Evolutionary conservation across 1,140 invertebrate genomes (phyloP), one percentile per base, ranked within the genome.

Genomic region (Teleogryllus occipitalis): DNA sequence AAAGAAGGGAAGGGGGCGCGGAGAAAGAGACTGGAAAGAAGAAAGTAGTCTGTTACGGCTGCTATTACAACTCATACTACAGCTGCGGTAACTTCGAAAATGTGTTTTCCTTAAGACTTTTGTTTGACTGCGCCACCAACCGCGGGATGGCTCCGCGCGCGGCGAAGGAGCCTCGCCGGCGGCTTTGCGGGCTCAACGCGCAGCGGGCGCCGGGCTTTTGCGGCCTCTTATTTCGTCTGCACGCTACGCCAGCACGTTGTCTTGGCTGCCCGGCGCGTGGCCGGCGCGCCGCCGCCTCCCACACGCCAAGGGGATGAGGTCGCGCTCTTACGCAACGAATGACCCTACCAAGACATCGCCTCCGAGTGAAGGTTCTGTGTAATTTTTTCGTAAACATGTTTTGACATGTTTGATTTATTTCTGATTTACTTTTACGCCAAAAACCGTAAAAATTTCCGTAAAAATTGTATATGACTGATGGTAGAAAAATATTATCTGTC

Each of bases 51-150:
- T 7, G 54, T 65, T 65, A 65, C 18, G 54, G 54, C 54, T 7
- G 54, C 54, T 65, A 65, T 65, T 65, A 65, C 54, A 65, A 65
- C 54, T 65, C 54, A 65, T 65, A 65, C 54, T 65, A 65, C 54
- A 65, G 18, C 54, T 65, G 54, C 18, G 54, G 54, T 65, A 65
- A 65, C 54, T 65, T 65, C 54, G 54, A 65, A 65, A 65, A 65
- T 65, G 54, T 65, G 54, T 65, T 65, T 65, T 1, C 54, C 54
- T 65, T 65, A 65, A 65, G 54, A 65, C 54, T 65, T 65, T 65
- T 65, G 54, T 65, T 65, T 65, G 54, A 65, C 54, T 65, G 54
- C 54, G 54, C 18, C 10, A 65, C 54, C 54, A 65, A 65, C 54
- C 54, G 54, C 54, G 54, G 54, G 54, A 65, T 65, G 54, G 18